A percentile compares a stretch with the other conserved stretches of the same genome.
phyloP scores from a whole-genome alignment of 2,113 vertebrate genomes.

The Onychostruthus taczanowskii region DNA sequence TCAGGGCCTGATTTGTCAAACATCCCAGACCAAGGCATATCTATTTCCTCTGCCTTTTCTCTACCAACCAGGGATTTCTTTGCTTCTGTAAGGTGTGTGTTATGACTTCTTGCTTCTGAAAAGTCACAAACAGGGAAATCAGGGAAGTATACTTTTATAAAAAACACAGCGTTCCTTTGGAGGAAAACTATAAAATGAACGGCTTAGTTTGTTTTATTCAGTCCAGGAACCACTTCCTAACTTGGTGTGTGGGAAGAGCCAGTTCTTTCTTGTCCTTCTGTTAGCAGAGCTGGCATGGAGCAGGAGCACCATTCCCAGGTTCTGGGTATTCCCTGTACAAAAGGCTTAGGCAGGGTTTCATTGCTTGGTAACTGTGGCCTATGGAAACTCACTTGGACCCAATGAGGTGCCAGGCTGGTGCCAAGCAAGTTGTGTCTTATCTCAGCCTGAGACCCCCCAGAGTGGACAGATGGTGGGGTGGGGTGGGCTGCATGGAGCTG shows the following conservation, averaged over 20 bases:
- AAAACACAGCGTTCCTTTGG: neutral
- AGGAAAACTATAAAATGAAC: neutral
- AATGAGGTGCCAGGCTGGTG: neutral
- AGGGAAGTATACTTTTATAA: neutral
- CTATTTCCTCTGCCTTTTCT: neutral
- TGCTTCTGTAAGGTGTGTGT: accelerated
- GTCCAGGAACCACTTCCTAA: neutral
- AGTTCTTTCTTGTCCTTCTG: neutral
- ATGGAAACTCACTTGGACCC: neutral
- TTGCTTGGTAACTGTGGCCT: neutral
- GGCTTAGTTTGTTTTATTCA: neutral
- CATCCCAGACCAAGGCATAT: neutral
- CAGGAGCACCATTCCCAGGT: neutral
- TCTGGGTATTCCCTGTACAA: neutral
- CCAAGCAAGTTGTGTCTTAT: neutral
- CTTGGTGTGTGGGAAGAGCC: neutral
- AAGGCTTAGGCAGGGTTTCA: neutral
- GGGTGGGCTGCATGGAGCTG: neutral
- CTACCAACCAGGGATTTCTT: neutral
- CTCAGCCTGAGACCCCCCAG: neutral
- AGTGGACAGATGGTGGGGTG: neutral
- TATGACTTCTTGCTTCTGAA: neutral
- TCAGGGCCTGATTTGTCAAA: neutral
- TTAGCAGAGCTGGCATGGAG: neutral
- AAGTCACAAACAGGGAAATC: neutral